Conservation (phyloP, 2,113 vertebrate genomes). For the Mastomys coucha region DNA sequence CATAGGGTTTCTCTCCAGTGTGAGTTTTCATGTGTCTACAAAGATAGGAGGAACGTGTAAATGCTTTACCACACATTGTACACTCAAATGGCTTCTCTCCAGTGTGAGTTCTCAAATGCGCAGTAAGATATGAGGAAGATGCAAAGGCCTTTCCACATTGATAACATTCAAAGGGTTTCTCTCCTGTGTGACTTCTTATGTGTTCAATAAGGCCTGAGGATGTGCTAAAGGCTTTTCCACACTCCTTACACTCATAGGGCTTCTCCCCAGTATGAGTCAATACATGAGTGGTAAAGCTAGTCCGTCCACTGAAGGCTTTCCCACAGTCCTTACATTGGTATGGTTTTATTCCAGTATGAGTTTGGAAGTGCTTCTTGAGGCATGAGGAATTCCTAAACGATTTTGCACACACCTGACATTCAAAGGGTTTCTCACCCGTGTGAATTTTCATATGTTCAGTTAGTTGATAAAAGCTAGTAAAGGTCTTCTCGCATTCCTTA, state of each 20-base stretch:
- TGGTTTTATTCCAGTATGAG: conserved; percentile 44
- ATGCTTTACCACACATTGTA: conserved; percentile 33
- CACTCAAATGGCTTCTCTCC: conserved; percentile 21
- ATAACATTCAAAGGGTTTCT: conserved; percentile 21
- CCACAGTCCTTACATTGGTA: conserved; percentile 33
- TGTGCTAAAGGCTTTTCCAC: not conserved
- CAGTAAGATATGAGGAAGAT: conserved; percentile 31
- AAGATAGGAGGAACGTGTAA: conserved; percentile 8
- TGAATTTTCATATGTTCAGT: conserved; percentile 22
- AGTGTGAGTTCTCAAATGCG: conserved; percentile 39
- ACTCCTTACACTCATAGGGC: conserved; percentile 73
- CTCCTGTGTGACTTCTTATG: conserved; percentile 24
- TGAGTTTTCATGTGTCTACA: conserved; percentile 15
- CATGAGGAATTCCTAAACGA: conserved; percentile 42
- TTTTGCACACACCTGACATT: conserved; percentile 27
- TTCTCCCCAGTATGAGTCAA: conserved; percentile 70
- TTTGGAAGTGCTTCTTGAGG: conserved; percentile 26
- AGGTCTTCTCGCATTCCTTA: conserved; percentile 20
- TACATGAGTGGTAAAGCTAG: not conserved
- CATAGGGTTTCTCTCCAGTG: not conserved
- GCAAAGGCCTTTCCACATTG: conserved; percentile 58
- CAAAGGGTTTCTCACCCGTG: conserved; percentile 27
- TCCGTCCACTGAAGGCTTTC: conserved; percentile 1
- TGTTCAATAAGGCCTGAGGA: conserved; percentile 11
- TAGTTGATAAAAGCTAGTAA: conserved; percentile 35